Conservation (phyloP, 1,140 invertebrate species). For the Formica selysi region DNA sequence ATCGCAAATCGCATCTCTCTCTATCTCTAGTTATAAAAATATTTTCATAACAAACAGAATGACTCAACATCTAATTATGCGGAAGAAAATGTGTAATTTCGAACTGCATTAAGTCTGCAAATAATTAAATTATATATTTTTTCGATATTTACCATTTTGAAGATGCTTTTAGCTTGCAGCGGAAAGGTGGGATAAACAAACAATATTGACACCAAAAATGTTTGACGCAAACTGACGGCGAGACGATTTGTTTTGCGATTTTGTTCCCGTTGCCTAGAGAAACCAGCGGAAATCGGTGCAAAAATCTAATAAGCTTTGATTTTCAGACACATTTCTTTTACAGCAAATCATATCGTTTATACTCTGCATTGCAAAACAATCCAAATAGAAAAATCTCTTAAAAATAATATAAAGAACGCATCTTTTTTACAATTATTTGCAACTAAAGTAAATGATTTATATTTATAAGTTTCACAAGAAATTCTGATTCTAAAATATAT, state of each 20-base stretch:
- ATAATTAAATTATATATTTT: background rate
- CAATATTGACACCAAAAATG: conserved; percentile 26
- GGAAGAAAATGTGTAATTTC: background rate
- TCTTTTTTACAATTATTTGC: background rate
- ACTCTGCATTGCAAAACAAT: background rate
- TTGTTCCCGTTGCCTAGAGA: conserved; percentile 69
- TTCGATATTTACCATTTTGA: conserved; percentile 67
- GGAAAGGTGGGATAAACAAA: conserved; percentile 47
- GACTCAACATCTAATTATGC: background rate
- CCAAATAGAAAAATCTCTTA: background rate
- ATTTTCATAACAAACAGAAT: background rate
- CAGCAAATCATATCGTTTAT: background rate
- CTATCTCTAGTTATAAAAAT: background rate
- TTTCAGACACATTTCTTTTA: background rate
- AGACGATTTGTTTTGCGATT: conserved; percentile 46
- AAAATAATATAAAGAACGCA: background rate
- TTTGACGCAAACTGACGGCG: conserved; percentile 46
- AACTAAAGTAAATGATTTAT: background rate
- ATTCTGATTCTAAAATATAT: background rate
- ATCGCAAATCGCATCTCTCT: background rate
- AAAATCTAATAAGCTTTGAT: background rate
- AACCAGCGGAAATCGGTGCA: background rate
- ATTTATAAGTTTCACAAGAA: background rate
- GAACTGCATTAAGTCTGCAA: background rate
- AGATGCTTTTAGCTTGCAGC: conserved; percentile 4